Evolutionary conservation across 2,888 invertebrate genomes (phyloP), one percentile per base, ranked within the genome.

Genomic region (Phaedon cochleariae): DNA sequence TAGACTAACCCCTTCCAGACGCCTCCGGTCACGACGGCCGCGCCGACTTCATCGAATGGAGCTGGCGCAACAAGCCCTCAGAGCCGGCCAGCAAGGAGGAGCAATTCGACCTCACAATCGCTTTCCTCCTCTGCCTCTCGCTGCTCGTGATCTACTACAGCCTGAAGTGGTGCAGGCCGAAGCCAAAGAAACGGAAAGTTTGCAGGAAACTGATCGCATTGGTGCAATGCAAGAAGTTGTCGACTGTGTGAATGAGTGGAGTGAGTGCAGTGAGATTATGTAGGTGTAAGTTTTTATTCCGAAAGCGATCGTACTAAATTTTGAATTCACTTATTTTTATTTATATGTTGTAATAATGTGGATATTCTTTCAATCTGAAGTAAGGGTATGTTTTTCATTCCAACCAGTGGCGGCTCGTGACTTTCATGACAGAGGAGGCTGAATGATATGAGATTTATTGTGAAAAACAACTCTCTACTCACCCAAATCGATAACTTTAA

Each of bases 21-120:
- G 79, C 80, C 34, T 79, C 81, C 80, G 87, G 86, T 59, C 84
- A 84, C 10, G 87, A 86, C 10, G 85, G 83, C 18, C 86, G 86
- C 65, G 84, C 85, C 9, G 88, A 87, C 3, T 82, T 86, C 15
- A 74, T 77, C 41, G 76, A 76, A 51, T 85, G 86, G 69, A 86
- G 86, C 15, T 89, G 88, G 88, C 84, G 87, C 6, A 84, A 83
- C 73, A 84, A 82, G 10, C 85, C 85, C 9, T 85, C 77, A 79
- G 31, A 81, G 81, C 17, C 63, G 4, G 53, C 71, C 21, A 57
- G 64, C 48, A 71, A 71, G 67, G 77, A 65, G 52, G 83, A 74
- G 70, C 84, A 70, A 62, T 82, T 82, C 69, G 83, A 80, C 61
- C 68, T 82, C 26, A 82, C 84, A 0, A 72, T 82, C 4, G 74